Conservation (phyloP, 35 echinoderm and acorn worm species). For the Apostichopus californicus region DNA sequence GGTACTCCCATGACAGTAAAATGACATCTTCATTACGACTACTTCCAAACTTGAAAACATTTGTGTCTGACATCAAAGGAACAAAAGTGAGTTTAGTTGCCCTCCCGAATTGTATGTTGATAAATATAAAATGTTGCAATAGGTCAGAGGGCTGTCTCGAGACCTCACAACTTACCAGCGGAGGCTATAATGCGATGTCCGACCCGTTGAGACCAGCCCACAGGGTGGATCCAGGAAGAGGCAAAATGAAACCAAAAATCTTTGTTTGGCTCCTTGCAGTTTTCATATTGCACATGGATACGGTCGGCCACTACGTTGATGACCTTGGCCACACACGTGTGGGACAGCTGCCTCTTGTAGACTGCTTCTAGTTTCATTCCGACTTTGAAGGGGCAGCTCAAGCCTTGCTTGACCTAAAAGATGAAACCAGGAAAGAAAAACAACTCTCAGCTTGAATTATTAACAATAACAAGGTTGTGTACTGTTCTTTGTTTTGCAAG, state of each 20-base stretch:
- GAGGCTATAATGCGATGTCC: constrained; percentile 86
- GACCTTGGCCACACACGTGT: constrained; percentile 78
- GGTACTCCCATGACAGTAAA: too few relatives aligned
- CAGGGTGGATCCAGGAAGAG: constrained; percentile 87
- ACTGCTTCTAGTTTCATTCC: constrained; percentile 90
- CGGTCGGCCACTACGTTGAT: constrained; percentile 74
- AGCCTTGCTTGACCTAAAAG: constrained; percentile 67
- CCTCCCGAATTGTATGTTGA: too few relatives aligned
- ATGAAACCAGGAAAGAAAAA: too few relatives aligned
- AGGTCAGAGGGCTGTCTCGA: too few relatives aligned
- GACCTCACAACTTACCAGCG: constrained; percentile 62
- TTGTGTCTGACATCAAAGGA: too few relatives aligned
- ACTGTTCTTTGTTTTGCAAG: too few relatives aligned
- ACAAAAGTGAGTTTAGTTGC: too few relatives aligned
- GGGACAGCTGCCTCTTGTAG: constrained; percentile 86
- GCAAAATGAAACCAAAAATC: constrained; percentile 96
- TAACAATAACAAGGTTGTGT: too few relatives aligned
- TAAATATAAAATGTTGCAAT: too few relatives aligned
- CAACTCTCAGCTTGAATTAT: too few relatives aligned
- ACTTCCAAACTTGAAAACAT: too few relatives aligned
- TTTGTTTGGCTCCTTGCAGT: constrained; percentile 82
- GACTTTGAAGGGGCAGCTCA: constrained; percentile 72
- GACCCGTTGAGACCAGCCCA: constrained; percentile 86
- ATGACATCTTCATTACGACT: too few relatives aligned
- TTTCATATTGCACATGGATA: constrained; percentile 93